Percentiles rank a stretch among this genome's conserved stretches.
Evolutionary conservation across 1,140 invertebrate species (phyloP).

Genomic region (Planococcus citri): DNA sequence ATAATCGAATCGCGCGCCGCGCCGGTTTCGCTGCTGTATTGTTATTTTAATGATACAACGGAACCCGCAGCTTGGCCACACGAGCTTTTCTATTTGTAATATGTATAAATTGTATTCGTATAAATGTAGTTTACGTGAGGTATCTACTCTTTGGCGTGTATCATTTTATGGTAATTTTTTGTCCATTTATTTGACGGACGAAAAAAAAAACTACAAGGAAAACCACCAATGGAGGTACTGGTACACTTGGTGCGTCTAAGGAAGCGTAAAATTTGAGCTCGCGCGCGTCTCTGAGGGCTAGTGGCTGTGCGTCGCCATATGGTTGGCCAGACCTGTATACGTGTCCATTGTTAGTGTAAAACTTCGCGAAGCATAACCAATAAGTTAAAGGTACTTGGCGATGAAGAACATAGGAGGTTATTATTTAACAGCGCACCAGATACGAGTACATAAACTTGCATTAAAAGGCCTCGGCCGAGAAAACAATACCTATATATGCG

Average conservation of each 20-base stretch:
- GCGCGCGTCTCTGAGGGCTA: not conserved
- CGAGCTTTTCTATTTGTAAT: too few relatives aligned
- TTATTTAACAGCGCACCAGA: not conserved
- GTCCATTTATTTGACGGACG: too few relatives aligned
- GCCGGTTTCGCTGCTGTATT: too few relatives aligned
- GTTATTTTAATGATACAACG: too few relatives aligned
- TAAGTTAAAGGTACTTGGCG: slow-evolving; percentile 5
- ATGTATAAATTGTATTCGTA: too few relatives aligned
- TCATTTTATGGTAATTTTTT: not conserved
- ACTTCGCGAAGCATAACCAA: slow-evolving; percentile 16
- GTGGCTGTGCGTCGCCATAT: not conserved
- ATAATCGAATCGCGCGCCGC: too few relatives aligned
- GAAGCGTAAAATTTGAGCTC: slow-evolving; percentile 14
- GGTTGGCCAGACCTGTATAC: slow-evolving; percentile 11
- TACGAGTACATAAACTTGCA: slow-evolving; percentile 15
- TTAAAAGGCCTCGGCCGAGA: not conserved
- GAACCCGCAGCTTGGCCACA: too few relatives aligned
- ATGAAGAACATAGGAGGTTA: slow-evolving; percentile 9
- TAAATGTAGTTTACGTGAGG: too few relatives aligned
- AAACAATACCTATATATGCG: not conserved
- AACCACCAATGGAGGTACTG: not conserved
- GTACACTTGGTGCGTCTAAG: not conserved
- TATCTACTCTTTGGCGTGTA: too few relatives aligned
- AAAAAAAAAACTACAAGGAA: not conserved
- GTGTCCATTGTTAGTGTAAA: slow-evolving; percentile 16